Conservation (phyloP, 2,797 vertebrate species). For the Lithobates pipiens region DNA sequence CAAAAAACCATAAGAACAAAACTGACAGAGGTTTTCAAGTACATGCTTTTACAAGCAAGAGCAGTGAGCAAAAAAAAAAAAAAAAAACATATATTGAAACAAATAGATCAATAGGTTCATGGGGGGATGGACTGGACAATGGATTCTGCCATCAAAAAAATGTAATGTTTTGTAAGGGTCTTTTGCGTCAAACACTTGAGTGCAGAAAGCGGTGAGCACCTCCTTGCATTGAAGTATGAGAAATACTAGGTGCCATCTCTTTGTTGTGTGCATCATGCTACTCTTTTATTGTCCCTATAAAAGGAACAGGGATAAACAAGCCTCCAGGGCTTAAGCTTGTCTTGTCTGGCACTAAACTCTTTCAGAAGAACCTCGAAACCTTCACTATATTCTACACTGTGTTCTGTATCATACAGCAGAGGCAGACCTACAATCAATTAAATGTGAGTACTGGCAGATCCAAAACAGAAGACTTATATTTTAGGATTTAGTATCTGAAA, state of each 20-base stretch:
- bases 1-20: neutral
- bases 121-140: neutral
- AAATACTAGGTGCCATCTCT: constrained; percentile 16
- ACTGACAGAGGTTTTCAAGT: neutral
- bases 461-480: neutral
- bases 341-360: neutral
- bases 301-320: constrained; percentile 23
- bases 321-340: neutral
- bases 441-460: constrained; percentile 22
- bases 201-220: constrained; percentile 12
- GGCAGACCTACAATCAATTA: neutral
- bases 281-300: constrained; percentile 45
- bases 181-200: constrained; percentile 52
- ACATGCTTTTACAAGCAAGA: neutral
- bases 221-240: constrained; percentile 25
- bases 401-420: neutral
- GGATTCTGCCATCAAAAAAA: neutral
- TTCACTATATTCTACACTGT: neutral
- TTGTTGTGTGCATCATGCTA: constrained; percentile 28
- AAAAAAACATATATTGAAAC: too few species aligned
- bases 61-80: too few species aligned
- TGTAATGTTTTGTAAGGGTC: constrained; percentile 33
- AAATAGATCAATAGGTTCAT: neutral
- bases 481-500: too few species aligned
- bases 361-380: neutral